Evolutionary conservation across 2,888 invertebrate genomes (phyloP), one percentile per base, ranked within the genome.

Genomic region (Aporophyla nigra): DNA sequence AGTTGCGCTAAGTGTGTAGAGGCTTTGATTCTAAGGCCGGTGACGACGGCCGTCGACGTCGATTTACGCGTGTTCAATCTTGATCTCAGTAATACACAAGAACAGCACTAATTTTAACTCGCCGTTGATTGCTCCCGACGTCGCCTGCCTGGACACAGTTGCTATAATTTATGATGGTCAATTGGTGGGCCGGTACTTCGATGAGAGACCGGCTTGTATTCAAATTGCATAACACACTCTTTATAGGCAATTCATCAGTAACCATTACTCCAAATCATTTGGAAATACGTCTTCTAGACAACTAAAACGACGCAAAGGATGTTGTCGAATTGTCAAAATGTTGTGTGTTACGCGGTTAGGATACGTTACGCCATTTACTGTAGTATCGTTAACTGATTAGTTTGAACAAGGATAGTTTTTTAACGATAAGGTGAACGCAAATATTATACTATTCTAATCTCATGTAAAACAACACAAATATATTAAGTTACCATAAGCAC

Each of bases 31-130:
- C 80, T 76, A 10, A n/a, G 73, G 80, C 74, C 40, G 73, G 83
- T 73, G 83, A 62, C 78, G 79, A 10, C 65, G 72, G 51, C 24
- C 27, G 33, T 61, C 59, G 49, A 51, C 19, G 43, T 40, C 61
- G 58, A 33, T 9, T 33, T 54, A 27, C 58, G 74, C 72, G 75
- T 75, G 78, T 74, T 83, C 71, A 62, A 27, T 83, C 77, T 80
- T 89, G 89, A 87, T 87, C 87, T 88, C 89, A 88, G 70, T 76
- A 74, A 80, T 33, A 78, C 77, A 84, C 76, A 78, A 77, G 82
- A 77, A 85, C 82, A 78, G 71, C 82, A 84, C 75, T 76, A 76
- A 51, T 72, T 75, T 59, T 71, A 76, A 59, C 27, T 27, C 51
- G 73, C 56, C 63, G 53, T 40, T 24, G 46, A 66, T 62, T 27